Evolutionary conservation across 92 coral and sea anemone genomes (phyloP).

Genomic region (Bergia sp.): DNA sequence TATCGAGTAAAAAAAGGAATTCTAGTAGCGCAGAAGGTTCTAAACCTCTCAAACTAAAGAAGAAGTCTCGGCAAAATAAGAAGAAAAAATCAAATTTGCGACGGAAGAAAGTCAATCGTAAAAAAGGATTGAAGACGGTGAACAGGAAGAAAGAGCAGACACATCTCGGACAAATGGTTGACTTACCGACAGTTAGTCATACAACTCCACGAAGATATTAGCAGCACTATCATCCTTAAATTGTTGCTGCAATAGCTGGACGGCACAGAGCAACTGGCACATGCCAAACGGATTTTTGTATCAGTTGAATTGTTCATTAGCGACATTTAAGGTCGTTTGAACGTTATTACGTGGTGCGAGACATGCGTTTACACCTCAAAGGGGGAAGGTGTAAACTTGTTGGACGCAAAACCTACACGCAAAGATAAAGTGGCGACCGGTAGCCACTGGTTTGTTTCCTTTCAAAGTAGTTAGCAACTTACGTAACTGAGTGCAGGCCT

Average conservation of each 20-base stretch:
- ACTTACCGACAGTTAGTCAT: background rate
- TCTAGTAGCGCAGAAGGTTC: background rate
- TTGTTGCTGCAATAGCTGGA: background rate
- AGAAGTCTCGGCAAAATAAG: constrained; percentile 18
- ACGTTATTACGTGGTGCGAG: background rate
- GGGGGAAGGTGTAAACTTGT: background rate
- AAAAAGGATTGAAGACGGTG: constrained; percentile 2
- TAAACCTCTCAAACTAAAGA: background rate
- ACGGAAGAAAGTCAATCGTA: constrained; percentile 18
- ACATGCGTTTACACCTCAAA: no score
- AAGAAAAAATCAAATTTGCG: constrained; percentile 34
- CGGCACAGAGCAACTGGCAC: no score
- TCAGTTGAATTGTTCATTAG: background rate
- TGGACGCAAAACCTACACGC: background rate
- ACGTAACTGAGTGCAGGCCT: no score
- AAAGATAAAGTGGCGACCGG: no score
- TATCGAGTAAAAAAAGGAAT: background rate
- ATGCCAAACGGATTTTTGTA: no score
- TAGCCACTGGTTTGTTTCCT: no score
- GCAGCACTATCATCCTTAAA: background rate
- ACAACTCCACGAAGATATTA: background rate
- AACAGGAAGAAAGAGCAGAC: background rate
- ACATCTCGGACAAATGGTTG: background rate
- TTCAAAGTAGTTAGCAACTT: no score
- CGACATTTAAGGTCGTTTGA: background rate